Conservation (phyloP, 2,888 invertebrate genomes). For the Endotricha flammealis region DNA sequence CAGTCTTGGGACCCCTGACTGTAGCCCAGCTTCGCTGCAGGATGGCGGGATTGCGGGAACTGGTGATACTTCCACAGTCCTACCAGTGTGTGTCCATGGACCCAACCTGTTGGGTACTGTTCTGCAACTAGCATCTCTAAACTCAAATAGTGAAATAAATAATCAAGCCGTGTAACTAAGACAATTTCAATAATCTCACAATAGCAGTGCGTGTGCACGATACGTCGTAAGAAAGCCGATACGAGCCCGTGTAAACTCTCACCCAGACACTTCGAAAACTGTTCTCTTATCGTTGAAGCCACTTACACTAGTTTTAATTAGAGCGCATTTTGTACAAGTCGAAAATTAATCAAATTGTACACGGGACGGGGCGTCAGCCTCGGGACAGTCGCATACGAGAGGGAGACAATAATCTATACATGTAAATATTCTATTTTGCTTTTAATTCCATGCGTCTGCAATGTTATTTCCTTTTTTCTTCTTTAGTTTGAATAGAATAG, state of each 20-base stretch:
- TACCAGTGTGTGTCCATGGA: too few relatives aligned
- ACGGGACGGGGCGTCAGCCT: conserved; percentile 38
- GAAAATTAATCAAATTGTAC: conserved; percentile 76
- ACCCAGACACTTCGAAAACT: conserved; percentile 36
- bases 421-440: not conserved
- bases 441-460: too few relatives aligned
- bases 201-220: conserved; percentile 14
- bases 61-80: too few relatives aligned
- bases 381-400: conserved; percentile 33
- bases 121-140: too few relatives aligned
- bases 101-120: too few relatives aligned
- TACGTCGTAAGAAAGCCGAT: conserved; percentile 33
- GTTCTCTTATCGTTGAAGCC: conserved; percentile 68
- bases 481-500: conserved; percentile 6
- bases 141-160: too few relatives aligned
- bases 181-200: conserved; percentile 33
- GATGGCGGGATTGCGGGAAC: too few relatives aligned
- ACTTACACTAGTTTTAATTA: conserved; percentile 77
- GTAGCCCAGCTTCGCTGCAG: too few relatives aligned
- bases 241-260: conserved; percentile 21
- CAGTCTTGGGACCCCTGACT: too few relatives aligned
- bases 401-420: conserved; percentile 1
- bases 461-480: too few relatives aligned
- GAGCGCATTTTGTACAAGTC: conserved; percentile 66
- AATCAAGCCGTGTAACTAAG: too few relatives aligned